Percentiles rank a stretch among this genome's conserved stretches.
phyloP scores from a whole-genome alignment of 1,140 invertebrate species.

The Zaprionus nigranus region DNA sequence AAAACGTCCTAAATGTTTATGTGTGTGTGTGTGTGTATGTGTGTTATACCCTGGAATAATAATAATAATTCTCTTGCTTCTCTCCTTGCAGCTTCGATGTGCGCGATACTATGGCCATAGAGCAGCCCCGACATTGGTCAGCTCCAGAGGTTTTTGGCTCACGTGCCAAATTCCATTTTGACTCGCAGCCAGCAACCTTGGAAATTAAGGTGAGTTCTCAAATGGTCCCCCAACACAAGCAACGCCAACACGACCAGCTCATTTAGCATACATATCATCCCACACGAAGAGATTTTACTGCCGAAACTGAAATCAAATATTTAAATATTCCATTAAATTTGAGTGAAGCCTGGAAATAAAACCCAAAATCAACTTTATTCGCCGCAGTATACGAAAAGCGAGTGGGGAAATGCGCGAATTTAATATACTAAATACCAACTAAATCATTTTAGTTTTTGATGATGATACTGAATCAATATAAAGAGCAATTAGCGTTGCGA shows the following conservation, averaged over 20 bases:
- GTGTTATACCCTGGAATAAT: slow-evolving; percentile 17
- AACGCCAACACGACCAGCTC: not conserved
- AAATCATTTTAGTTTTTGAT: not conserved
- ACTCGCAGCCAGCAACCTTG: slow-evolving; percentile 90
- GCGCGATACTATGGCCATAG: slow-evolving; percentile 89
- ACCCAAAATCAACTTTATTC: not conserved
- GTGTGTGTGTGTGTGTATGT: slow-evolving; percentile 21
- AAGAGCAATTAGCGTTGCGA: not conserved
- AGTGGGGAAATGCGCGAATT: not conserved
- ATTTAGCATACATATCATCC: slow-evolving; percentile 21
- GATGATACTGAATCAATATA: not conserved
- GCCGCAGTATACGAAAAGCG: not conserved
- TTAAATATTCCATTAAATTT: slow-evolving; percentile 42
- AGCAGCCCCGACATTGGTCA: slow-evolving; percentile 90
- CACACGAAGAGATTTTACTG: not conserved
- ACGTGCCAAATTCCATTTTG: slow-evolving; percentile 91
- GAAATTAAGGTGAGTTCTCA: slow-evolving; percentile 84
- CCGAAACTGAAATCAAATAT: slow-evolving; percentile 18
- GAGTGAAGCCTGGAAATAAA: slow-evolving; percentile 4
- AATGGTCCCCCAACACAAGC: slow-evolving; percentile 7
- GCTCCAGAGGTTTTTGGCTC: slow-evolving; percentile 91
- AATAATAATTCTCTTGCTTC: slow-evolving; percentile 59
- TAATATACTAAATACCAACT: slow-evolving; percentile 5
- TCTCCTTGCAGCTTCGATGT: slow-evolving; percentile 90
- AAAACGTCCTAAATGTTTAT: slow-evolving; percentile 62